Conservation (phyloP, 2,888 invertebrate species). For the Aphodius granarius region DNA sequence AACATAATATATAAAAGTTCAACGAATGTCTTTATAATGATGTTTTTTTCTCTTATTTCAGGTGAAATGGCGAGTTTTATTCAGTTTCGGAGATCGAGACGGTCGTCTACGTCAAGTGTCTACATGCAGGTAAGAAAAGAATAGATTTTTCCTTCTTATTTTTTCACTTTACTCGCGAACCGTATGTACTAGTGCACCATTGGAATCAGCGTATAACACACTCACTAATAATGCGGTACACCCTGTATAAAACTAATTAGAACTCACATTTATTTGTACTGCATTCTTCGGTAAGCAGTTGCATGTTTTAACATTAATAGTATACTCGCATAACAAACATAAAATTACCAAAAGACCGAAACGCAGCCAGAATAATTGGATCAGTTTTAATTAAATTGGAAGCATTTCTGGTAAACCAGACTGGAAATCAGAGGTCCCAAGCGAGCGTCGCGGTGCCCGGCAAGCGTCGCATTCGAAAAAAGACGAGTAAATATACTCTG, state of each 20-base stretch:
- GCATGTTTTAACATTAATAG: background rate
- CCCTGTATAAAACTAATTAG: too few relatives aligned
- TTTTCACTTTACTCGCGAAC: too few relatives aligned
- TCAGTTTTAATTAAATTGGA: constrained; percentile 9
- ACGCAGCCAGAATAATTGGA: constrained; percentile 6
- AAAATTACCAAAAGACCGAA: constrained; percentile 6
- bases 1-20: too few relatives aligned
- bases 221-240: too few relatives aligned
- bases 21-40: too few relatives aligned
- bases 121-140: constrained; percentile 40
- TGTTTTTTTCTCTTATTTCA: background rate
- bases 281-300: background rate
- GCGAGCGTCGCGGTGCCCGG: background rate
- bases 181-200: too few relatives aligned
- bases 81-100: constrained; percentile 37
- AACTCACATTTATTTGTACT: background rate
- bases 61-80: constrained; percentile 39
- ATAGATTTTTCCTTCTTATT: background rate
- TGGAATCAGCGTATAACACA: too few relatives aligned
- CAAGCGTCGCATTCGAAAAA: background rate
- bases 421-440: background rate
- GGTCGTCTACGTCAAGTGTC: constrained; percentile 41
- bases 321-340: background rate
- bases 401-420: background rate
- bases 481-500: background rate